Base-by-base conservation (phyloP, 1,140 invertebrate species). In the Thaumatotibia leucotreta region DNA sequence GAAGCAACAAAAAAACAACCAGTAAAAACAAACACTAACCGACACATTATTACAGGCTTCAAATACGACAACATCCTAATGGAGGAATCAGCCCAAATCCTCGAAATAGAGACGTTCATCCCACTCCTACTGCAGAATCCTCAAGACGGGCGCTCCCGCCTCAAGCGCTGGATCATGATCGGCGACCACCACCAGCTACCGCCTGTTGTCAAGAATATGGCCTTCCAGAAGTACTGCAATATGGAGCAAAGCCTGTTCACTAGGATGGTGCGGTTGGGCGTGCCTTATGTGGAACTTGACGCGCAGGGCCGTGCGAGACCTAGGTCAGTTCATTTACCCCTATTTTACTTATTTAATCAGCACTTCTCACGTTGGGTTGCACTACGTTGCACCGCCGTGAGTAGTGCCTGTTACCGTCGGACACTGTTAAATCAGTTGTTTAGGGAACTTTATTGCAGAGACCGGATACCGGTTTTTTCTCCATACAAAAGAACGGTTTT, bases 131-230 rank as follows among this genome's bases (percentile, higher is more conserved):
- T 99, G 22, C 99, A 99, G 90, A 99, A 99, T 91, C 98, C 99
- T 0, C 95, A 99, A 82, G 98, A 99, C 83, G 98, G 98, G 1
- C 95, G 95, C 49, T 99, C 98, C 89, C 94, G 99, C 1, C 88
- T 99, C 29, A 99, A 99, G 91, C 94, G 99, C 10, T 99, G 99
- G 99, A 99, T 99, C 63, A 99, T 99, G 99, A 99, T 99, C 82
- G 99, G 99, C 4, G 99, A 99, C 92, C 99, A 99, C 89, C 98
- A 99, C 91, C 99, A 99, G 88, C 92, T 99, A 70, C 99, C 99
- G 0, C 99, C 99, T 0, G 98, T 99, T 8, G 99, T 99, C 33
- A 99, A 99, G 89, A 99, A 99, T 85, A 99, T 99, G 97, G 98
- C 98, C 11, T 99, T 99, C 89, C 98, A 99, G 90, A 99, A 99